phyloP scores from a whole-genome alignment of 1,140 invertebrate genomes.

The Oryzaephilus surinamensis region DNA sequence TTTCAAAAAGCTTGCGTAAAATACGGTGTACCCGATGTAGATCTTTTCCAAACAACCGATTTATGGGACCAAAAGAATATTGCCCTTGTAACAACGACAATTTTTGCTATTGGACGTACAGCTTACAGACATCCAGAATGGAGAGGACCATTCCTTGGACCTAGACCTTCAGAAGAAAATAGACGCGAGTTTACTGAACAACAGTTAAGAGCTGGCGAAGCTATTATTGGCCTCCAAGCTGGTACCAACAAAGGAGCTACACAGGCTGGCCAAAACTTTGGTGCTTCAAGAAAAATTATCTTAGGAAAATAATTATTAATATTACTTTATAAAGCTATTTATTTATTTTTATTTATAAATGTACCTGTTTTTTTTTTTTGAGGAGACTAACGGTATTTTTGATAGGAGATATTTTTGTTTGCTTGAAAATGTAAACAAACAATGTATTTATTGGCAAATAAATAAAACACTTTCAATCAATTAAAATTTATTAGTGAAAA shows the following conservation, averaged over 20 bases:
- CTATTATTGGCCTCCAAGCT: constrained; percentile 83
- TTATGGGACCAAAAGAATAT: constrained; percentile 91
- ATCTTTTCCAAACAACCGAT: constrained; percentile 91
- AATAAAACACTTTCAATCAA: no score
- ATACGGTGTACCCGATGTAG: constrained; percentile 80
- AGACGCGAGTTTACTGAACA: constrained; percentile 83
- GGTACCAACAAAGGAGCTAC: constrained; percentile 84
- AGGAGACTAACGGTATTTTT: no score
- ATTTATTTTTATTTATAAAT: constrained; percentile 1
- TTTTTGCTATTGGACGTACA: constrained; percentile 79
- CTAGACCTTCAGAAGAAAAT: constrained; percentile 75
- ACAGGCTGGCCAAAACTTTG: constrained; percentile 82
- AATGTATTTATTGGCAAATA: no score
- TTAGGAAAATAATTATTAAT: constrained; percentile 56
- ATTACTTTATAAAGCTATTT: neutral
- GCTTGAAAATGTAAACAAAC: neutral
- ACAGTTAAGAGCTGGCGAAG: constrained; percentile 71
- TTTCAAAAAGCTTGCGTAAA: constrained; percentile 80
- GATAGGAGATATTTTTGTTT: no score
- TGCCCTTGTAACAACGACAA: constrained; percentile 72
- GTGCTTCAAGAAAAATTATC: constrained; percentile 74
- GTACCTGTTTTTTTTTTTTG: no score
- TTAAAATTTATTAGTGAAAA: no score
- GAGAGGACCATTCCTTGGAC: constrained; percentile 74
- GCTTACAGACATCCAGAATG: constrained; percentile 81